Evolutionary conservation across 2,113 vertebrate species (phyloP).

Genomic region (Passer montanus): DNA sequence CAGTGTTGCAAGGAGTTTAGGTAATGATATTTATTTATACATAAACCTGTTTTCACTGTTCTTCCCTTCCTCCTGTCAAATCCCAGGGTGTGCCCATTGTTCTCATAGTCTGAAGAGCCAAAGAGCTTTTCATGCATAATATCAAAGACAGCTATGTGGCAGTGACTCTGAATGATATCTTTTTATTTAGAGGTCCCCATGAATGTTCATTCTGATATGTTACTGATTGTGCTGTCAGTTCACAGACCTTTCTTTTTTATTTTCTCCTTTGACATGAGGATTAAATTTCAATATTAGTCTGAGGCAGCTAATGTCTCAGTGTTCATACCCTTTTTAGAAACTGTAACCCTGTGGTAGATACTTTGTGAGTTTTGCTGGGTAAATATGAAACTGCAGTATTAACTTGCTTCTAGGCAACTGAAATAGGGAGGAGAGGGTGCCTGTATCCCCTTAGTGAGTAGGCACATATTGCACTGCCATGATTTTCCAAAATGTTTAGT

Average conservation of each 20-base stretch:
- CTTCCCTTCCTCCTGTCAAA: not conserved
- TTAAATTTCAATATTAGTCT: not conserved
- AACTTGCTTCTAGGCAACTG: not conserved
- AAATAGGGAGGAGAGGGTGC: not conserved
- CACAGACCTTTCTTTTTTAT: not conserved
- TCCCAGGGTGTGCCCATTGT: not conserved
- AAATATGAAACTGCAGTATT: not conserved
- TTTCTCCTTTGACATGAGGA: not conserved
- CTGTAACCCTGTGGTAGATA: not conserved
- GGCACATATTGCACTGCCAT: not conserved
- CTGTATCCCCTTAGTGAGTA: not conserved
- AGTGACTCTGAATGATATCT: not conserved
- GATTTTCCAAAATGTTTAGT: not conserved
- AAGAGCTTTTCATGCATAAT: not conserved
- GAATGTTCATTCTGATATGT: not conserved
- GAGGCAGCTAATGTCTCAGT: not conserved
- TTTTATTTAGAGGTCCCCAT: not conserved
- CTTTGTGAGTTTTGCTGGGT: not conserved
- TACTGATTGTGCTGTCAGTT: not conserved
- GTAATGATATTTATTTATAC: not conserved
- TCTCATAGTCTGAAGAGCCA: not conserved
- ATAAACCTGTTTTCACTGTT: not conserved
- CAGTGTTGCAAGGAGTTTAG: not conserved
- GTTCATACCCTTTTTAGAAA: not conserved
- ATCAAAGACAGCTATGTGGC: not conserved